Evolutionary conservation across 2,113 vertebrate species (phyloP).

Genomic region (Trochalopteron elliotii): DNA sequence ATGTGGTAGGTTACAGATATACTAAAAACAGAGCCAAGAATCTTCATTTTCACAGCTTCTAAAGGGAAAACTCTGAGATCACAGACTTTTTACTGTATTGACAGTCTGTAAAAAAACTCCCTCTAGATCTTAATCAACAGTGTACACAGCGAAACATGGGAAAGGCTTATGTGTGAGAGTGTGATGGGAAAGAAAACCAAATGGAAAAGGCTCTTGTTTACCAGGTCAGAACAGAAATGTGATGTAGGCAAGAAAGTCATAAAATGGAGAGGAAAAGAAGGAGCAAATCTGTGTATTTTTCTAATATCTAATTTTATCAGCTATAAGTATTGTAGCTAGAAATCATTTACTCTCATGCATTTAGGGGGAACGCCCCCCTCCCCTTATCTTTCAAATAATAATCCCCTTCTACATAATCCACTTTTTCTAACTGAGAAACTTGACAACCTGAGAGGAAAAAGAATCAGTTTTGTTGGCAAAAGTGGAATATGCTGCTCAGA

Average conservation of each 20-base stretch:
- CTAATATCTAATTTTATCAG: background rate
- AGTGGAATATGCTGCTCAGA: background rate
- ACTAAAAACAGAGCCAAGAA: background rate
- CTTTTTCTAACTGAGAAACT: background rate
- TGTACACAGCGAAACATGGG: background rate
- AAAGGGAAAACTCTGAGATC: background rate
- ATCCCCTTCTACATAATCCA: background rate
- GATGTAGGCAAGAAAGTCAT: background rate
- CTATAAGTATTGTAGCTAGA: background rate
- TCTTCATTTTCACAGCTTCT: constrained; percentile 7
- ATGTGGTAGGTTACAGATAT: background rate
- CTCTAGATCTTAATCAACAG: background rate
- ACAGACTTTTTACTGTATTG: background rate
- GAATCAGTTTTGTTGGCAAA: background rate
- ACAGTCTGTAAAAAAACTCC: background rate
- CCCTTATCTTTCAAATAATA: background rate
- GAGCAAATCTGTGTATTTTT: background rate
- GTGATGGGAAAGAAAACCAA: background rate
- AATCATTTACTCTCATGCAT: background rate
- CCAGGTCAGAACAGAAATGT: background rate
- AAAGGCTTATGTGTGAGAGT: background rate
- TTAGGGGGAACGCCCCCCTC: background rate
- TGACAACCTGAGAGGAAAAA: background rate
- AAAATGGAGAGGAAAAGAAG: background rate
- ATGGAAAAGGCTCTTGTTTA: background rate